Percentiles rank a stretch among this genome's conserved stretches.
Conservation (phyloP, 2,113 vertebrate species). For the Malurus cyaneus region DNA sequence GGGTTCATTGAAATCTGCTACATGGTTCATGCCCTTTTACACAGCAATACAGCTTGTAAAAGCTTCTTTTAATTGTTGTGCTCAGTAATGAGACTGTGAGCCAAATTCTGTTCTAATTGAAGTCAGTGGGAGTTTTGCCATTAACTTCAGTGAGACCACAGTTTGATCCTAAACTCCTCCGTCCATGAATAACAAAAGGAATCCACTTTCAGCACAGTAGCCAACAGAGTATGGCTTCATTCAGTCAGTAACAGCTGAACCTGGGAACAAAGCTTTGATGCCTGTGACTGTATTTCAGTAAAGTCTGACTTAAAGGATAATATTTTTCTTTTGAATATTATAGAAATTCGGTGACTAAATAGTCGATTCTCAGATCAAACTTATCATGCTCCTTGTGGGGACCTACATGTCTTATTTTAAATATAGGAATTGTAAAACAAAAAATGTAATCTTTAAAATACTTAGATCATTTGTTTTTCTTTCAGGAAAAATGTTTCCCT, state of each 20-base stretch:
- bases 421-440: not conserved
- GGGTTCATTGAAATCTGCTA: conserved; percentile 68
- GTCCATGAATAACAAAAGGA: not conserved
- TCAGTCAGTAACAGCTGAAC: not conserved
- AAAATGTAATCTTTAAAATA: not conserved
- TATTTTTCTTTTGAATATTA: not conserved
- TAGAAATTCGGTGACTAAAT: not conserved
- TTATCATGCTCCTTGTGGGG: not conserved
- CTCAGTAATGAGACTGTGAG: conserved; percentile 27
- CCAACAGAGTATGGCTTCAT: not conserved
- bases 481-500: not conserved
- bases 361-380: not conserved
- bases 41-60: conserved; percentile 34
- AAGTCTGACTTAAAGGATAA: not conserved
- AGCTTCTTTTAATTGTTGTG: conserved; percentile 40
- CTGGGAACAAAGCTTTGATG: not conserved
- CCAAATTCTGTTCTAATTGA: conserved; percentile 44
- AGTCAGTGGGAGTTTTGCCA: conserved; percentile 47
- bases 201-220: not conserved
- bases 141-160: conserved; percentile 8
- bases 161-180: not conserved
- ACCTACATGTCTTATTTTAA: not conserved
- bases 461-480: not conserved
- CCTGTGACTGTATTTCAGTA: not conserved
- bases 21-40: conserved; percentile 45